A percentile compares a stretch with the other conserved stretches of the same genome.
Conservation (phyloP, 1,140 invertebrate genomes). For the Arctopsyche grandis region DNA sequence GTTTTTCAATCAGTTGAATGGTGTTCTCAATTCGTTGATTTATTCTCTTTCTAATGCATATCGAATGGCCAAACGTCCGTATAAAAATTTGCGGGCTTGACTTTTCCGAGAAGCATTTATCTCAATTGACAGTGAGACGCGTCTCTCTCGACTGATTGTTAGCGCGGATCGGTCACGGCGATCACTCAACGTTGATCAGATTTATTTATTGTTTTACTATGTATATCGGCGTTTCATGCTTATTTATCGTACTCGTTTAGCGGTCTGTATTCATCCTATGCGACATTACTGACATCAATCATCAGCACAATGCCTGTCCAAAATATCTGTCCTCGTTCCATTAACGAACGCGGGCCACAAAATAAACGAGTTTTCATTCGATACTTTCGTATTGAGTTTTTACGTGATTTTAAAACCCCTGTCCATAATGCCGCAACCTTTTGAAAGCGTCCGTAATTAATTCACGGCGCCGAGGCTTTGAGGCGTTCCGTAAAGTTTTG, state of each 20-base stretch:
- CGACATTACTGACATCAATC: slow-evolving; percentile 5
- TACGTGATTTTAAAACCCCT: too few species aligned
- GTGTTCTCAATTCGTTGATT: background rate
- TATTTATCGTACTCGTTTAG: background rate
- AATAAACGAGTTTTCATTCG: slow-evolving; percentile 19
- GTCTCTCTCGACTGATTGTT: background rate
- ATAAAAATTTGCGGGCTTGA: background rate
- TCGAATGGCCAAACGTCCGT: background rate
- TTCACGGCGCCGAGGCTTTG: too few species aligned
- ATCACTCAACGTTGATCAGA: too few species aligned
- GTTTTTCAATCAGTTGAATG: too few species aligned
- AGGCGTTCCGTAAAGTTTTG: too few species aligned
- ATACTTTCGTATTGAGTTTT: background rate
- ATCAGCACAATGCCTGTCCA: slow-evolving; percentile 1
- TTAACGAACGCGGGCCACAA: background rate
- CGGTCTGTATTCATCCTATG: background rate
- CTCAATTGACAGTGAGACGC: background rate
- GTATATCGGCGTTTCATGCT: too few species aligned
- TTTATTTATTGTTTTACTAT: too few species aligned
- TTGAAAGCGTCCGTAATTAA: too few species aligned
- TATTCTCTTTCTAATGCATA: background rate
- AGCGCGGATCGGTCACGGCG: too few species aligned
- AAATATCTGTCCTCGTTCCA: slow-evolving; percentile 23
- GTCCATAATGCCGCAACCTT: too few species aligned
- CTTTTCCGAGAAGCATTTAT: background rate